These are phyloP conservation scores for Loris lydekkerianus DNA, from an alignment of 2,797 vertebrate genomes.

Conservation along the genomic window DNA sequence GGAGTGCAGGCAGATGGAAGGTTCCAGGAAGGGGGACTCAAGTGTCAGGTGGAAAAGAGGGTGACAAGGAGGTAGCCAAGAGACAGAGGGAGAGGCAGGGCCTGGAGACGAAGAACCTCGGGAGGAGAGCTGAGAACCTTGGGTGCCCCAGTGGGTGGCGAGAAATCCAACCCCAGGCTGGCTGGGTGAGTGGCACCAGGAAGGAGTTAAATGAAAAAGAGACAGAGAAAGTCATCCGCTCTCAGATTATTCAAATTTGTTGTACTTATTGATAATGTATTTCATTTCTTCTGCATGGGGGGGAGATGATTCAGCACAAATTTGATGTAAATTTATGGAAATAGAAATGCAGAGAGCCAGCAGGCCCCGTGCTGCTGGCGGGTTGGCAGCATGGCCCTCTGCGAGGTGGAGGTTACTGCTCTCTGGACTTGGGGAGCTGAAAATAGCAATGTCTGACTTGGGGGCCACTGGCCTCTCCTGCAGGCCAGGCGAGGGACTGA, in stretches of 20 bases:
- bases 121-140: not conserved
- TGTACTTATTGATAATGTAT: constrained; percentile 84
- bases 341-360: constrained; percentile 85
- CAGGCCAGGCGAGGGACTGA: constrained; percentile 58
- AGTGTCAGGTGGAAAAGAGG: not conserved
- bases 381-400: constrained; percentile 82
- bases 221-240: constrained; percentile 22
- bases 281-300: constrained; percentile 59
- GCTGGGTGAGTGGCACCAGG: not conserved
- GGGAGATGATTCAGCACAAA: constrained; percentile 87
- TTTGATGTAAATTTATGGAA: constrained; percentile 91
- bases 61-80: not conserved
- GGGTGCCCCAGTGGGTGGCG: accelerated
- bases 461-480: constrained; percentile 71
- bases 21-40: not conserved
- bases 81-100: not conserved
- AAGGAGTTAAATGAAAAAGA: constrained; percentile 55
- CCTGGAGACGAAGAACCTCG: not conserved
- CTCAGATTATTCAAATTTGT: constrained; percentile 79
- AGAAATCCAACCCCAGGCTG: not conserved
- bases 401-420: constrained; percentile 79
- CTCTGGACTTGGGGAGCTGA: constrained; percentile 83
- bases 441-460: constrained; percentile 78
- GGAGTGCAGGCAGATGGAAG: accelerated
- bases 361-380: constrained; percentile 80